Percentiles rank a stretch among this genome's conserved stretches.
Conservation (phyloP, 2,113 vertebrate species). For the Crocuta crocuta region DNA sequence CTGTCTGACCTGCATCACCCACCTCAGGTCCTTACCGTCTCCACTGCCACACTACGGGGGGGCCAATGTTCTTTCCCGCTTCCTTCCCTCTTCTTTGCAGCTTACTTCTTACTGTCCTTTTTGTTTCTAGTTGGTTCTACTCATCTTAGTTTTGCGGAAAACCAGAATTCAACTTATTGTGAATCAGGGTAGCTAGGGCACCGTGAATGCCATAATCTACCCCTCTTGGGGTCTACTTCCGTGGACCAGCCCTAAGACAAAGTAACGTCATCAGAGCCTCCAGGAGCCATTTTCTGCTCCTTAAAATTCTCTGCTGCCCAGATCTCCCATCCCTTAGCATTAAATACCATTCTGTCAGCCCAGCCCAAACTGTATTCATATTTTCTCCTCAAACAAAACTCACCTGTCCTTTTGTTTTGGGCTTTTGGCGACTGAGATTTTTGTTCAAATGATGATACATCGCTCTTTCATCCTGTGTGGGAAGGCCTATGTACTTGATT, state of each 20-base stretch:
- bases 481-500: background rate
- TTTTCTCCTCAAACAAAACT: background rate
- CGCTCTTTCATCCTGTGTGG: background rate
- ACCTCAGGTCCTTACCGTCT: background rate
- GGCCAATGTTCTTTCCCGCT: background rate
- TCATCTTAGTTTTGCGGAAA: background rate
- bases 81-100: background rate
- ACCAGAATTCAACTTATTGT: background rate
- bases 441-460: background rate
- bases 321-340: background rate
- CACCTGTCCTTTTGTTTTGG: background rate
- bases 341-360: background rate
- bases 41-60: background rate
- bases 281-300: background rate
- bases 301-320: background rate
- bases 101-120: background rate
- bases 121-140: background rate
- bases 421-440: background rate
- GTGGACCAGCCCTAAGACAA: background rate
- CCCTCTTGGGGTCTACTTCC: background rate
- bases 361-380: background rate
- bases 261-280: background rate
- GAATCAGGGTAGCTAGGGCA: background rate
- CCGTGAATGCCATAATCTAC: background rate
- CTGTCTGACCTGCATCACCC: background rate